A percentile compares a stretch with the other conserved stretches of the same genome.
Conservation (phyloP, 2,797 vertebrate genomes). For the Siniperca undulata region DNA sequence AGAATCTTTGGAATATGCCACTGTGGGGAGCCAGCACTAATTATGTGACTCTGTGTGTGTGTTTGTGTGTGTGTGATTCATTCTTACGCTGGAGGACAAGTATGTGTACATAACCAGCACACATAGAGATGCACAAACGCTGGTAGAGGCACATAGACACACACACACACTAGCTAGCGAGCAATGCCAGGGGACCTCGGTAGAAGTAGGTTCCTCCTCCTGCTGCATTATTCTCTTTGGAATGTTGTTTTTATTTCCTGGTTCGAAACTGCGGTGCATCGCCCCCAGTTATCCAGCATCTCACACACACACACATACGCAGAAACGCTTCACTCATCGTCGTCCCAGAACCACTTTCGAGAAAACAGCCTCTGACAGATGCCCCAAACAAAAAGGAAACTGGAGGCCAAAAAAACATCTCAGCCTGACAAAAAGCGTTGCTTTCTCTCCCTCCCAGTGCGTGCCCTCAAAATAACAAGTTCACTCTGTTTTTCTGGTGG, state of each 20-base stretch:
- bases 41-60: constrained; percentile 56
- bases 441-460: constrained; percentile 14
- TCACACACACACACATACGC: constrained; percentile 12
- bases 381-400: constrained; percentile 68
- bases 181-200: constrained; percentile 71
- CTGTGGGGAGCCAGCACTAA: constrained; percentile 69
- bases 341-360: constrained; percentile 71
- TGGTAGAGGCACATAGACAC: constrained; percentile 29
- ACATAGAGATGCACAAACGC: constrained; percentile 58
- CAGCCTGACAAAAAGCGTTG: constrained; percentile 41
- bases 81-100: constrained; percentile 69
- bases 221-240: constrained; percentile 84
- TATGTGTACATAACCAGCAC: constrained; percentile 71
- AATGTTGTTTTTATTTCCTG: constrained; percentile 82
- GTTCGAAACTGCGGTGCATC: constrained; percentile 65
- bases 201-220: constrained; percentile 78
- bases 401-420: constrained; percentile 61
- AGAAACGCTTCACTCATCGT: constrained; percentile 55
- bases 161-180: constrained; percentile 28
- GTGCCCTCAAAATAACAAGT: constrained; percentile 54
- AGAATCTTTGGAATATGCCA: constrained; percentile 66
- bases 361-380: constrained; percentile 78
- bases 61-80: constrained; percentile 52
- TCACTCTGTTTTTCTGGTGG: constrained; percentile 35
- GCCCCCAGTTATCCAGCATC: constrained; percentile 63